Evolutionary conservation across 2,888 invertebrate species (phyloP), one percentile per base, ranked within the genome.

Genomic region (Pammene aurita): DNA sequence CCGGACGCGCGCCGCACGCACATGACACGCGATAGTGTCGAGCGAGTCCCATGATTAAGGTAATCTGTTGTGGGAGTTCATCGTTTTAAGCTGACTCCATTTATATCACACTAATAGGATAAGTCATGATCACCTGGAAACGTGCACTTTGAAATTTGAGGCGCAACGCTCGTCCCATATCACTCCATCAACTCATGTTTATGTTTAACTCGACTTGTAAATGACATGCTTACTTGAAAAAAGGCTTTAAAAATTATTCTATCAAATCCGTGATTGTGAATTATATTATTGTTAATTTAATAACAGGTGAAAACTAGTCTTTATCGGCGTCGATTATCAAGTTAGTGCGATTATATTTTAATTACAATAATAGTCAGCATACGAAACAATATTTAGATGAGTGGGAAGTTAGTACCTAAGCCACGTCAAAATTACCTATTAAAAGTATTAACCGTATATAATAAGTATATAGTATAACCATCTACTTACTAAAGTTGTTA

Each of bases 21-120:
- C 61, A 61, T 18, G 48, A 48, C 61, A 61, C 50, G 35, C 48
- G 48, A 48, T 38, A 61, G 34, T 13, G 60, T 38, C 35, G 26
- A 26, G 26, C 35, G 26, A 26, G 26, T 16, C n/a, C n/a, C 26
- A 42, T 56, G 10, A 41, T 58, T n/a, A n/a, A 11, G 50, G 48
- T 61, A 50, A 61, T 50, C 50, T 61, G 48, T 48, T 38, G 35
- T 11, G 14, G 13, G 50, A 38, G 38, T 61, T 61, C 50, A 61
- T 61, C 48, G 61, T 61, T 48, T 61, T 50, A 61, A 50, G 34
- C 61, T 61, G 50, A 48, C 48, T 11, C 35, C 61, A 50, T 35
- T 50, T 13, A 48, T 61, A 16, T 50, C 50, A 13, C 50, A 61
- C 13, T 61, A 61, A 61, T 18, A 61, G 50, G 61, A 61, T 61